Evolutionary conservation across 2,888 invertebrate species (phyloP), one percentile per base, ranked within the genome.

Genomic region (Scaptomyza polygonia): DNA sequence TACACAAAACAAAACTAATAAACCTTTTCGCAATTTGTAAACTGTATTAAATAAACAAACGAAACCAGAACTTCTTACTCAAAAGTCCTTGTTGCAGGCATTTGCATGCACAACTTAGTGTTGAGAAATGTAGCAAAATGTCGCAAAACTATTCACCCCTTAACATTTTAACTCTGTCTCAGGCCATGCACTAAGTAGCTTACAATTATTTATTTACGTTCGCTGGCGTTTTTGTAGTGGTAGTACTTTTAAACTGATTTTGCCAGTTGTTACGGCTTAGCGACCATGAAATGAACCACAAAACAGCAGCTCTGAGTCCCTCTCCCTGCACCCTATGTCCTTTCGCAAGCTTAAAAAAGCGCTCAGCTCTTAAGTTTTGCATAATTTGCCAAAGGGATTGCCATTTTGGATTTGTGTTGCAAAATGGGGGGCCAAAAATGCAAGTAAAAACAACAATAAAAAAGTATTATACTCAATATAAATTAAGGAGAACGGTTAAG

Each of bases 191-290:
- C 53, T 78, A 80, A 80, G 80, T 70, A 76, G 80, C 80, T 80
- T 80, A 80, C 80, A 80, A 80, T 80, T 80, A 80, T 80, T 80
- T 80, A 80, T 80, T 80, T 80, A 80, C 72, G 69, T 78, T 75
- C 47, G 63, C 43, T 45, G 43, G 56, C 65, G 40, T 49, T 72
- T 77, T 70, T 48, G 61, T 59, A 11, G 11, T 47, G 9, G 14
- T 47, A 3, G 32, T n/a, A 40, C 42, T 67, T 74, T 27, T 42
- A 57, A 67, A 61, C 61, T 66, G 68, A 55, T 75, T 75, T 58
- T 64, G 76, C 68, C 79, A 79, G 78, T 79, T 79, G 79, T 70
- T 76, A 64, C 70, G 75, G 76, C 72, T 79, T 79, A 76, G 66
- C 64, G 79, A 67, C 66, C 66, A 64, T 64, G 63, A 69, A 76